Evolutionary conservation across 2,888 invertebrate genomes (phyloP), one percentile per base, ranked within the genome.

Genomic region (Apamea anceps): DNA sequence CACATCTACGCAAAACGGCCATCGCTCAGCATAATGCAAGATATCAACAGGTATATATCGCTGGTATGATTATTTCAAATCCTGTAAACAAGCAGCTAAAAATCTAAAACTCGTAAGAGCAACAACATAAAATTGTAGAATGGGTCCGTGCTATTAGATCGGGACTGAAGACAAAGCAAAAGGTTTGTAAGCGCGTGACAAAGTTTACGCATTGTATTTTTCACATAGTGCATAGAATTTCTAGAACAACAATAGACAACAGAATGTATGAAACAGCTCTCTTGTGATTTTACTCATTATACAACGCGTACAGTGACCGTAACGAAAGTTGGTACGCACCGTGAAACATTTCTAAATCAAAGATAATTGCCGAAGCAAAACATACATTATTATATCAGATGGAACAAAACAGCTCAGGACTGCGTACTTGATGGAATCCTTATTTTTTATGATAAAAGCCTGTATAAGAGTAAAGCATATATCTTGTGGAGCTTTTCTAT

Each of bases 211-310:
- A 87, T 85, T 88, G 84, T 82, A 82, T 71, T 79, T 88, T 76
- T 76, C 84, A 82, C 72, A 74, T 75, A 77, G 66, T 77, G 76
- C 76, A 76, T 72, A 78, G 68, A 85, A 72, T 79, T 85, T 88
- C 82, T 85, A 87, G 79, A 79, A 81, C 28, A 82, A 88, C 84
- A 86, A 87, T 87, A 82, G 85, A 74, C 82, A 86, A 80, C 82
- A 87, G 76, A 81, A 68, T 63, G 48, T 74, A 77, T 81, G 68
- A 80, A 84, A 78, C 68, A 60, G 75, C 65, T 85, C 70, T 86
- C 75, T 68, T 82, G 77, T 77, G 81, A 79, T 81, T 80, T 81
- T 77, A 88, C 75, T 83, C 75, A 82, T 75, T 80, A 86, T 60
- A 79, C 75, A 72, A 78, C 42, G 65, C 72, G 42, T 80, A 88